Conservation (phyloP, 2,113 vertebrate genomes). For the Micronycteris hirsuta region DNA sequence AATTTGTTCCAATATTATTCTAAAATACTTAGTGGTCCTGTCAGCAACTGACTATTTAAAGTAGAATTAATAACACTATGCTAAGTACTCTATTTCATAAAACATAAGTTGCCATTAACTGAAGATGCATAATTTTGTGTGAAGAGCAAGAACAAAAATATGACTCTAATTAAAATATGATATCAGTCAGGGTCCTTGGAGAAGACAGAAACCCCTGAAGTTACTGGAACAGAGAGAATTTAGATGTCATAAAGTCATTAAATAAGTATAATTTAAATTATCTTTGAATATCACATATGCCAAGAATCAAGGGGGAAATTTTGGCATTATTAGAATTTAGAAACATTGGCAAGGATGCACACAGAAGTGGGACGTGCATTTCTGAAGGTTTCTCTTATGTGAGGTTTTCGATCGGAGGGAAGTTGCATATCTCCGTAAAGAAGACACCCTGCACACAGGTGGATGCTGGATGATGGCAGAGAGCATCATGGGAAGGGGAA, state of each 20-base stretch:
- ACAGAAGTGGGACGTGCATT: neutral
- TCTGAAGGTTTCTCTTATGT: neutral
- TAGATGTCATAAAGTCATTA: neutral
- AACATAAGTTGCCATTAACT: neutral
- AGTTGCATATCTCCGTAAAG: fast-evolving
- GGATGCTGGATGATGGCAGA: neutral
- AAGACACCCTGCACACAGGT: too few relatives aligned
- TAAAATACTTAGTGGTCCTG: neutral
- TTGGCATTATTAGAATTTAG: neutral
- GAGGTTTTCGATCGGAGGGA: neutral
- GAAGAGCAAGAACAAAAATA: neutral
- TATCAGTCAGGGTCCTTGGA: neutral
- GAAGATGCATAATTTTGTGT: neutral
- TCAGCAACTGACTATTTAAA: neutral
- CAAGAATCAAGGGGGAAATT: neutral
- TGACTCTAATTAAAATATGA: neutral
- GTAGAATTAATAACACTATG: neutral
- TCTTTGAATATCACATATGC: neutral
- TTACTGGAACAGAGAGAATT: neutral
- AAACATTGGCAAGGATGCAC: neutral
- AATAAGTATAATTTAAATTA: neutral
- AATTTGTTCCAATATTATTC: neutral
- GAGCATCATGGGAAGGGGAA: neutral
- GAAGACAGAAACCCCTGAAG: neutral
- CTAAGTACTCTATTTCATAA: neutral